A percentile compares a stretch with the other conserved stretches of the same genome.
These are phyloP conservation scores for Hypanus sabinus DNA, from an alignment of 2,113 vertebrate species.

Conservation along the genomic window DNA sequence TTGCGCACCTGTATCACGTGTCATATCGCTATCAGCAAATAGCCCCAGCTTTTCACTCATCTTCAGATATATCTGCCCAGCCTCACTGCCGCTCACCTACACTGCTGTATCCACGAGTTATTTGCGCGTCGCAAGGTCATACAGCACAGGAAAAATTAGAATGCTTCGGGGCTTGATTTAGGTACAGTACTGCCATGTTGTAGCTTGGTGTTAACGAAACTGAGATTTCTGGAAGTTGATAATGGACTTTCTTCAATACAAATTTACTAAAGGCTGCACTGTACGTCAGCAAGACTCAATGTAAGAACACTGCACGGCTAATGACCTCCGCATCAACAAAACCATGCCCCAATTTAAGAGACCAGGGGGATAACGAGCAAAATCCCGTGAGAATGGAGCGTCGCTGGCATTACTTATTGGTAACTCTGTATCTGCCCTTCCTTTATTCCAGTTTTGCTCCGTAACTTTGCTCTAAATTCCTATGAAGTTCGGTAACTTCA, in stretches of 20 bases:
- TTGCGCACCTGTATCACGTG: not conserved
- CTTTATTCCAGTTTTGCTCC: not conserved
- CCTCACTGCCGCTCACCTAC: not conserved
- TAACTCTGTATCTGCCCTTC: not conserved
- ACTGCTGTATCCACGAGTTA: not conserved
- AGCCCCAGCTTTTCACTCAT: not conserved
- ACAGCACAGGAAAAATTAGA: not conserved
- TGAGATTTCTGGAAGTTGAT: not conserved
- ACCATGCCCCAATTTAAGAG: not conserved
- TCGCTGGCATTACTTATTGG: no score
- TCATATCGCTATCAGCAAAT: not conserved
- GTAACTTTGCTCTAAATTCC: not conserved
- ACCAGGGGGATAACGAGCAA: not conserved
- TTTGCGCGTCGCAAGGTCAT: no score
- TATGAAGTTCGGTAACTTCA: not conserved
- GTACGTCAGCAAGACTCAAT: not conserved
- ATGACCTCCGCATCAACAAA: not conserved
- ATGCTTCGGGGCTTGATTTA: not conserved
- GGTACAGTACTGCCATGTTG: not conserved
- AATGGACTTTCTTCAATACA: not conserved
- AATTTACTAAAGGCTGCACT: not conserved
- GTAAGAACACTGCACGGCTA: not conserved
- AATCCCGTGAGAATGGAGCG: not conserved
- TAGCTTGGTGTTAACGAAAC: not conserved
- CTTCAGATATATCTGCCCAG: not conserved